Base-by-base conservation (phyloP, 2,888 invertebrate genomes). In the Corythucha ciliata region DNA sequence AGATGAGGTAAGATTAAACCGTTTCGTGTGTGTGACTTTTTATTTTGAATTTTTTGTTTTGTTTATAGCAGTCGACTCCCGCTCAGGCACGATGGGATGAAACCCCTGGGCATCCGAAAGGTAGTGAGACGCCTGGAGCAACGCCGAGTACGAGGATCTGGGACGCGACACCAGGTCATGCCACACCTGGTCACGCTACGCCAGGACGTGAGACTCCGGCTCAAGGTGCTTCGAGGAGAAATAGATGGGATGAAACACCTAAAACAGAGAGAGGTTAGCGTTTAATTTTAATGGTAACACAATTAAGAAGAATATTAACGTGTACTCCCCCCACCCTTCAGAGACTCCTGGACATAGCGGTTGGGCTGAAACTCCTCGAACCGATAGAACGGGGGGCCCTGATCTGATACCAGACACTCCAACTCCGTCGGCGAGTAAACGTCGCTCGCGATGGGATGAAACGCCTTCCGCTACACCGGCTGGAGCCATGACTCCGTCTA, bases 171-270 rank as follows among this genome's bases (percentile, higher is more conserved):
- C 96, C 96, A 0, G 92, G 91, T 0, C 93, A 93, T 67, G 80
- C 85, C 14, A 88, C 89, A 46, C 85, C 86, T 0, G 84, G 84
- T 0, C 79, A 83, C 57, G 84, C 83, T 24, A 92, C 93, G 1
- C 87, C 88, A 0, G 85, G 86, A 37, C 73, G 80, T 51, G 85
- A 85, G 56, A 91, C 90, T 0, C 92, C 92, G 0, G 86, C 86
- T 0, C 80, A 81, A 48, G 71, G 73, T 56, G 85, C 83, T 25
- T 80, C 83, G 16, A 73, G 97, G 10, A 78, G 96, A 40, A 98
- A 98, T 72, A 81, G 98, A 54, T 98, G 98, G 98, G 98, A 98
- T 69, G 98, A 98, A 70, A 98, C 98, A 1, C 98, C 98, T 1
- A 92, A 92, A 73, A 93, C 94, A 3, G 94, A 94, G 67, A 76